Evolutionary conservation across 2,888 invertebrate species (phyloP).

Genomic region (Clivina fossor): DNA sequence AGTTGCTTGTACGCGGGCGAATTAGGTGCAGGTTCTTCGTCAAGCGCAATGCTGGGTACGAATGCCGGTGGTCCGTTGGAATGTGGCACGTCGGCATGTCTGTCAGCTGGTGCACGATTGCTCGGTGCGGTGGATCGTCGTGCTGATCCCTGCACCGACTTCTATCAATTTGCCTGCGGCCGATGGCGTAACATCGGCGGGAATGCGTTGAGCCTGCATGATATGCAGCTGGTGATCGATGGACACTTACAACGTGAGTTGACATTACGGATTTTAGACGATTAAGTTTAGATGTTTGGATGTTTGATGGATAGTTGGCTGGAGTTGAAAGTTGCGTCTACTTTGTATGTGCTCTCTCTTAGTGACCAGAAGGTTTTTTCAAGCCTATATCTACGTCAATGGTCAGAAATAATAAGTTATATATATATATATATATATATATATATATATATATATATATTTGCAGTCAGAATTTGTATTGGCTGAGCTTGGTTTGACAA

Average conservation of each 20-base stretch:
- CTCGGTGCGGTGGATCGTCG: conserved; percentile 50
- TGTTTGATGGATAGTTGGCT: too few species aligned
- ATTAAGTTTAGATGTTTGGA: neutral
- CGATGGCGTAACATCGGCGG: conserved; percentile 41
- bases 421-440: too few species aligned
- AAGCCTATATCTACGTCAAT: too few species aligned
- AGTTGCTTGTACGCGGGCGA: conserved; percentile 44
- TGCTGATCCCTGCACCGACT: conserved; percentile 54
- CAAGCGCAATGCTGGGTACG: conserved; percentile 40
- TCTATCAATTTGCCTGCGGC: conserved; percentile 55
- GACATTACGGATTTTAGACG: neutral
- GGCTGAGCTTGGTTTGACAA: too few species aligned
- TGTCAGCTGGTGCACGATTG: conserved; percentile 49
- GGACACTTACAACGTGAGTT: conserved; percentile 52
- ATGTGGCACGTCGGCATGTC: conserved; percentile 49
- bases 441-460: too few species aligned
- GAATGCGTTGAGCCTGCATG: conserved; percentile 48
- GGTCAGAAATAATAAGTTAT: too few species aligned
- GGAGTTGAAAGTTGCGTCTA: too few species aligned
- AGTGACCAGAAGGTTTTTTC: too few species aligned
- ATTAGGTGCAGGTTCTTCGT: conserved; percentile 45
- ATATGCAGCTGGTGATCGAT: conserved; percentile 51
- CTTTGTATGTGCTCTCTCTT: too few species aligned
- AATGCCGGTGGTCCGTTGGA: conserved; percentile 46
- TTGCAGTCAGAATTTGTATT: too few species aligned